Percentiles rank a stretch among this genome's conserved stretches.
Conservation (phyloP, 2,797 vertebrate genomes). For the Melanotaenia nigrans region DNA sequence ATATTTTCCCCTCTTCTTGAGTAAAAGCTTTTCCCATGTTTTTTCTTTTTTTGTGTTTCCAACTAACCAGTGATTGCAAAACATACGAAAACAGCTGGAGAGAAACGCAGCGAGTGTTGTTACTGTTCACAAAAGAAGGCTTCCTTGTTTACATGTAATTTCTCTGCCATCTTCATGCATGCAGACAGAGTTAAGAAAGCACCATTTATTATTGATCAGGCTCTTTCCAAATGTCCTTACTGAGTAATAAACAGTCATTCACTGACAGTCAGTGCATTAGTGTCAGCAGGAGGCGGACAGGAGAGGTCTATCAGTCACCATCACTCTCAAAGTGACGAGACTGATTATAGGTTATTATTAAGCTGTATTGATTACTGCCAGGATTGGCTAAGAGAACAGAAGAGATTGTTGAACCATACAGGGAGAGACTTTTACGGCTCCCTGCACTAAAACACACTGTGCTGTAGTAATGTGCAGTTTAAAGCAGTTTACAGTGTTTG, state of each 20-base stretch:
- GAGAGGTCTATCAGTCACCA: constrained; percentile 78
- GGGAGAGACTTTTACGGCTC: constrained; percentile 66
- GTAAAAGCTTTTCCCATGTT: neutral
- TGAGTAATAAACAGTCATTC: constrained; percentile 82
- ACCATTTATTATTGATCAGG: constrained; percentile 80
- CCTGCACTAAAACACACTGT: constrained; percentile 48
- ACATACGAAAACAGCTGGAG: neutral
- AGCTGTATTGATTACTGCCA: constrained; percentile 78
- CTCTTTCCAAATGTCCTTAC: constrained; percentile 76
- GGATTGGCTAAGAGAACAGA: constrained; percentile 57
- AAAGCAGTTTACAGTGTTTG: constrained; percentile 32
- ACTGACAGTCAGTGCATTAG: constrained; percentile 77
- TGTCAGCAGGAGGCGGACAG: constrained; percentile 66
- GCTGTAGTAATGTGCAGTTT: constrained; percentile 37
- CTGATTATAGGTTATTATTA: constrained; percentile 82
- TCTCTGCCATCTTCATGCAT: constrained; percentile 46
- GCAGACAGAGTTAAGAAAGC: constrained; percentile 69
- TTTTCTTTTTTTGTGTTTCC: neutral
- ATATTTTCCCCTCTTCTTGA: neutral
- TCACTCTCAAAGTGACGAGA: constrained; percentile 73
- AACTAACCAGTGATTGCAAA: neutral
- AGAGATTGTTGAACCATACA: constrained; percentile 47
- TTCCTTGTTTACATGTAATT: constrained; percentile 62
- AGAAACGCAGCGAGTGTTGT: neutral
- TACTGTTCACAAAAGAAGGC: constrained; percentile 30